Evolutionary conservation across 1,140 invertebrate genomes (phyloP).

Genomic region (Teleogryllus occipitalis): DNA sequence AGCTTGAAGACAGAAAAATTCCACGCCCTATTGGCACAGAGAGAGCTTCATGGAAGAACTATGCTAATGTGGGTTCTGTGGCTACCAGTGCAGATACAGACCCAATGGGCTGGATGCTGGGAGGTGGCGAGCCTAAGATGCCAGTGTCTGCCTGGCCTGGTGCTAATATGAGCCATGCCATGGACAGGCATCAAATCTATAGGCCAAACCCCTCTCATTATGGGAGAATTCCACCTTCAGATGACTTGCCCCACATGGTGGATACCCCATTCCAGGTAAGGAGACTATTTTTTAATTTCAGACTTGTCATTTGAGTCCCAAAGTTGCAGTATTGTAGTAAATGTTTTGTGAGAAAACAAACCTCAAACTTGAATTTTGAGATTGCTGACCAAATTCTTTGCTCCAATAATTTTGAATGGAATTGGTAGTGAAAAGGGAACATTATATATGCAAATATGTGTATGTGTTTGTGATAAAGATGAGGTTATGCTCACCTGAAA

Average conservation of each 20-base stretch:
- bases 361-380: too few relatives aligned
- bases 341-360: background rate
- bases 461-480: too few relatives aligned
- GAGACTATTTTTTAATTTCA: background rate
- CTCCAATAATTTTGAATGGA: too few relatives aligned
- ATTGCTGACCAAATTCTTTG: too few relatives aligned
- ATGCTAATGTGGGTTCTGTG: slow-evolving; percentile 13
- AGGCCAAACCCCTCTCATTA: slow-evolving; percentile 33
- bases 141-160: slow-evolving; percentile 34
- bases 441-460: too few relatives aligned
- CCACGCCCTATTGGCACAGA: slow-evolving; percentile 60
- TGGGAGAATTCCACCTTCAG: slow-evolving; percentile 36
- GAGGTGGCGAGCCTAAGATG: slow-evolving; percentile 39
- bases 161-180: slow-evolving; percentile 27
- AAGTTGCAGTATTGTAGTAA: background rate
- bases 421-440: too few relatives aligned
- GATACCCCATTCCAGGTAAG: slow-evolving; percentile 41
- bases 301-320: background rate
- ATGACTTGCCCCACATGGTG: slow-evolving; percentile 39
- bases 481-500: too few relatives aligned
- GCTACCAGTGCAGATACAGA: slow-evolving; percentile 39
- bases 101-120: slow-evolving; percentile 48
- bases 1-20: slow-evolving; percentile 55
- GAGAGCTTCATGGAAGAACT: slow-evolving; percentile 29
- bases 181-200: slow-evolving; percentile 38